Base-by-base conservation (phyloP, 2,888 invertebrate species). In the Rhagonycha lutea region DNA sequence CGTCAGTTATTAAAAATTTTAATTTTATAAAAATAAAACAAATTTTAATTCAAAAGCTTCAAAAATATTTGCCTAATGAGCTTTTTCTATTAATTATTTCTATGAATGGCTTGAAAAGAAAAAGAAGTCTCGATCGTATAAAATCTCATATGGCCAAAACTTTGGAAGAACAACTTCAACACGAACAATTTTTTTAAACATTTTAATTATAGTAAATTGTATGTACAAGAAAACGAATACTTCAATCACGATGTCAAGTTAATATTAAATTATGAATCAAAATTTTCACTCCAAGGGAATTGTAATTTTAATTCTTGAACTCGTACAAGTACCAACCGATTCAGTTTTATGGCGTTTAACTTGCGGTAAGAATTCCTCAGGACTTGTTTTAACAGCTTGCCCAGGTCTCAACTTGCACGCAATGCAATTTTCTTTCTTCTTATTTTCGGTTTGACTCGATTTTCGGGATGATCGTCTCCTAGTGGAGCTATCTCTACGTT, bases 321-420 rank as follows among this genome's bases (percentile, higher is more conserved):
- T 65, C 0, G 63, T n/a, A 11, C 24, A n/a, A 65, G 12, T 26
- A 24, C 63, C 18, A 11, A 26, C n/a, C 18, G 24, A 24, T 65
- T 23, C 18, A 0, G 63, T 24, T n/a, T 23, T 24, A 8, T 65
- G 23, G 9, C 24, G 26, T 65, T 65, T 65, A 24, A 65, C 63
- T n/a, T n/a, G 63, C 11, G 61, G 32, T 12, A 75, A 32, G 61
- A 75, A 76, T 12, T 76, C 76, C 24, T 76, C 76, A 11, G 76
- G 76, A 23, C 47, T 63, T 2, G 73, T 73, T 26, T 73, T 76
- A 12, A 76, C 32, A 14, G 76, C 76, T 67, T 76, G 72, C 11
- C 76, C 76, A 0, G 61, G 47, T 62, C 70, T 72, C 14, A 76
- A 60, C 11, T 65, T 65, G 26, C 63, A 26, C 7, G 63, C 63